Base-by-base conservation (phyloP, 2,888 invertebrate species). In the Xestia xanthographa region DNA sequence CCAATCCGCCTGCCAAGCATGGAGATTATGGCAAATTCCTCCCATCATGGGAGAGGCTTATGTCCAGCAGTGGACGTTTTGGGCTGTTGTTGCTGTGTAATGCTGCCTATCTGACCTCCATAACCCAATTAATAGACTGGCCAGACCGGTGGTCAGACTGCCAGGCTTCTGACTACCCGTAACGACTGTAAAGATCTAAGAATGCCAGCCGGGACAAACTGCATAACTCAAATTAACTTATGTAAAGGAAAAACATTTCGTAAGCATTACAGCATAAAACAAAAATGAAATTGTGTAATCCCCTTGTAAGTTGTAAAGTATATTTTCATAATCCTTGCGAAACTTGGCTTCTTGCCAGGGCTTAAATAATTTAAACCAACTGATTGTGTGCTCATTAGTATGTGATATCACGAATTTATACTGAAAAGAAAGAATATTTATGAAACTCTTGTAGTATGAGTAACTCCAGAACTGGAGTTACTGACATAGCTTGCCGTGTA, bases 331-430 rank as follows among this genome's bases (percentile, higher is more conserved):
- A 60, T 66, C 53, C 41, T 78, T 41, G 50, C 4, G n/a, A 53
- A 66, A 48, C 14, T 67, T 83, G 83, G 62, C 60, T 12, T 3
- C 14, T 14, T 22, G 66, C 79, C 83, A 78, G 8, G 14, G 14
- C 43, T 34, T 26, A 1, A 29, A 74, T 69, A 41, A 60, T 56
- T 60, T 22, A 45, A 65, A 34, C 14, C n/a, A 6, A 48, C 56
- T 68, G 38, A 58, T 70, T 77, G 60, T 50, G 20, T 41, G 14
- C 53, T 83, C 45, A 82, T 82, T 82, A 56, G 58, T 38, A 45
- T 60, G 41, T 12, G 8, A 66, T 70, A 22, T 26, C 8, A 68
- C 1, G 2, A 48, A 67, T 56, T 26, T 45, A 43, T 5, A 34
- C n/a, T 22, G 20, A 45, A 29, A 48, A 29, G 0, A 67, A 14